These are phyloP conservation scores for Anoplolepis gracilipes DNA, from an alignment of 1,140 invertebrate species.

Conservation along the genomic window DNA sequence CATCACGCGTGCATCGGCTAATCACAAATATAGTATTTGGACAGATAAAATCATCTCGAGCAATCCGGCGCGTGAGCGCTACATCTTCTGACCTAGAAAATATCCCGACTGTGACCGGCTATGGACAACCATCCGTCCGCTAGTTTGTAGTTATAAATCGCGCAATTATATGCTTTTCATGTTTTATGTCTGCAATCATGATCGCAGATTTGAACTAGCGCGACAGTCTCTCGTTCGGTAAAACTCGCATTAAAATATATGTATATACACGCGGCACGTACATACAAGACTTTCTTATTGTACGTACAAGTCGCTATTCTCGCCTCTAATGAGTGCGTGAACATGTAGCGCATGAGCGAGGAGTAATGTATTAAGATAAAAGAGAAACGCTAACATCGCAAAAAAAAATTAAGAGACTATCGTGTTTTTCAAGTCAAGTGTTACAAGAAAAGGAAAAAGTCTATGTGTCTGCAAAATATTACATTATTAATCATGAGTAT, in stretches of 20 bases:
- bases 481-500: neutral
- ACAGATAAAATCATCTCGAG: conserved; percentile 78
- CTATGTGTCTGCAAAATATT: neutral
- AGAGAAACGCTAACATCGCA: conserved; percentile 39
- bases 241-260: conserved; percentile 3
- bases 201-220: conserved; percentile 10
- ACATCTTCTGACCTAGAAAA: conserved; percentile 79
- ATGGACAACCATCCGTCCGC: conserved; percentile 60
- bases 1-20: neutral
- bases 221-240: neutral
- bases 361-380: conserved; percentile 28
- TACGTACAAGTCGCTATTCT: conserved; percentile 25
- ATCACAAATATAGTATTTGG: conserved; percentile 72
- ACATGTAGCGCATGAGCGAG: conserved; percentile 34
- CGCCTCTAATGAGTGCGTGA: conserved; percentile 45
- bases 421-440: neutral
- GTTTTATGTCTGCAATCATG: conserved; percentile 66
- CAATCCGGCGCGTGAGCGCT: conserved; percentile 43
- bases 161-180: conserved; percentile 75
- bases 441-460: neutral
- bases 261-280: neutral
- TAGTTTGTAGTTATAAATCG: conserved; percentile 38
- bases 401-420: conserved; percentile 3
- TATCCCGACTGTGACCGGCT: conserved; percentile 77
- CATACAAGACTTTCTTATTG: conserved; percentile 28